Conservation (phyloP, 2,113 vertebrate species). For the Patagioenas fasciata region DNA sequence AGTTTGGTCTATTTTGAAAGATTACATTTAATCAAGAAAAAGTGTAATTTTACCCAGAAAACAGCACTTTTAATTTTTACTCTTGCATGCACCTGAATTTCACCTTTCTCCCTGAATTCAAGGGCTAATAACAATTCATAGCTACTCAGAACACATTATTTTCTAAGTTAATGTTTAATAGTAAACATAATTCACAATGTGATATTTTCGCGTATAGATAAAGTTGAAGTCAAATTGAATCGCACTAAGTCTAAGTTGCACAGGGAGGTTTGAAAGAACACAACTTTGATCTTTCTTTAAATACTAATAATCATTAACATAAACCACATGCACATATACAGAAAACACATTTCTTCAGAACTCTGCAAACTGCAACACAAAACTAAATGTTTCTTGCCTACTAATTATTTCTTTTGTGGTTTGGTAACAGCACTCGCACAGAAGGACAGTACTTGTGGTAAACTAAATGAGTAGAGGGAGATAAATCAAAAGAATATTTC, state of each 20-base stretch:
- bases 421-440: background rate
- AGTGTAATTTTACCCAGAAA: background rate
- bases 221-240: background rate
- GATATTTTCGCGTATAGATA: background rate
- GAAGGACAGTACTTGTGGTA: background rate
- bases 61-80: background rate
- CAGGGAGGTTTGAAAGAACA: background rate
- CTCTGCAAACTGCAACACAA: background rate
- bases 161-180: background rate
- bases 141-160: background rate
- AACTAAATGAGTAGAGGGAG: background rate
- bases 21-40: background rate
- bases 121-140: background rate
- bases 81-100: background rate
- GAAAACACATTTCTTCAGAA: background rate
- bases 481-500: background rate
- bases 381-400: background rate
- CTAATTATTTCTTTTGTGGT: conserved; percentile 19
- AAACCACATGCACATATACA: background rate
- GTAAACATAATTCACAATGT: background rate
- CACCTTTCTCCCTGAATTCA: background rate
- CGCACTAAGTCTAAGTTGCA: background rate
- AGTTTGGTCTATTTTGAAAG: background rate
- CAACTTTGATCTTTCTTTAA: background rate
- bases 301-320: background rate